Evolutionary conservation across 2,888 invertebrate genomes (phyloP).

Genomic region (Sinohyriopsis cumingii): DNA sequence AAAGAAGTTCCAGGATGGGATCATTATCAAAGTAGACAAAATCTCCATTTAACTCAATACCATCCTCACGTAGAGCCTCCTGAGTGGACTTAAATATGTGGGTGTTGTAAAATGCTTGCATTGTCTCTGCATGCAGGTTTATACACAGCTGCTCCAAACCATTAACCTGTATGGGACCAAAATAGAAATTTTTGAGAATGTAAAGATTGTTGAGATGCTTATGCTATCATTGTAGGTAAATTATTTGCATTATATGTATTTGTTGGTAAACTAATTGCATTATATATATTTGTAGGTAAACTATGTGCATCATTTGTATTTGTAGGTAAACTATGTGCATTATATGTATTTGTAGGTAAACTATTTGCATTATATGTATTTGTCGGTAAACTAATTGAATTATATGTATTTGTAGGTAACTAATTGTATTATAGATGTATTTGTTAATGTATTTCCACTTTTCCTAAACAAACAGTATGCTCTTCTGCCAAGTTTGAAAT

Average conservation of each 20-base stretch:
- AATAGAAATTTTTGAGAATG: neutral
- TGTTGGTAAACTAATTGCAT: too few species aligned
- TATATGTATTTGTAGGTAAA: neutral
- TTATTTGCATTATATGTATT: too few species aligned
- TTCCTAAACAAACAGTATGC: too few species aligned
- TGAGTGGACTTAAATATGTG: conserved; percentile 95
- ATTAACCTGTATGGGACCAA: conserved; percentile 76
- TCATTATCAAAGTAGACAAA: conserved; percentile 96
- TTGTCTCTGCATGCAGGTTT: conserved; percentile 95
- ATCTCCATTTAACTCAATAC: conserved; percentile 90
- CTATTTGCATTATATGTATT: too few species aligned
- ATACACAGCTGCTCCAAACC: conserved; percentile 95
- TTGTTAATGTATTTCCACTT: neutral
- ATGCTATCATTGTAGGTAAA: neutral
- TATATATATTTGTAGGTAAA: too few species aligned
- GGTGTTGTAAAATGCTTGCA: conserved; percentile 98
- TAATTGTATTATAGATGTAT: too few species aligned
- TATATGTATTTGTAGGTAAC: too few species aligned
- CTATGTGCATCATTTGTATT: too few species aligned
- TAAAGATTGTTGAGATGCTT: neutral
- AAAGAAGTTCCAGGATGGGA: conserved; percentile 95
- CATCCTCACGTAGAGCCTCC: conserved; percentile 94
- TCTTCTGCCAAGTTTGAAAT: too few species aligned
- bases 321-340: too few species aligned
- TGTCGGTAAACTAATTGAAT: too few species aligned